Evolutionary conservation across 2,113 vertebrate genomes (phyloP).

Genomic region (Chamaetylas fuelleborni): DNA sequence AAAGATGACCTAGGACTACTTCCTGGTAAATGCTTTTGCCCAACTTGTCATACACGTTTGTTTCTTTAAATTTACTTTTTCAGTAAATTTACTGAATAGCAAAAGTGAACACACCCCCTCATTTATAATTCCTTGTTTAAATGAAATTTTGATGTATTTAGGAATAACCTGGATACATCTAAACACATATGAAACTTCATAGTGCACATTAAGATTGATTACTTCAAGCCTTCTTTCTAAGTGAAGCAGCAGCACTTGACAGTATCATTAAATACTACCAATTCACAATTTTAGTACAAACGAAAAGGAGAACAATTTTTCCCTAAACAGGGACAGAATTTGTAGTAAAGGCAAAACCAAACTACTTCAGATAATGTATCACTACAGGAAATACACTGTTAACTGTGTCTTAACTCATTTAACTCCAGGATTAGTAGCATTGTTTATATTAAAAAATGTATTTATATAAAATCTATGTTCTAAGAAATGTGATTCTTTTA

Average conservation of each 20-base stretch:
- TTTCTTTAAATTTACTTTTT: not conserved
- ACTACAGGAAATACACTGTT: not conserved
- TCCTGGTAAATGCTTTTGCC: not conserved
- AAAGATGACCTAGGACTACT: not conserved
- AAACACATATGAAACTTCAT: not conserved
- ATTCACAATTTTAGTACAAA: not conserved
- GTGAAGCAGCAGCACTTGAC: not conserved
- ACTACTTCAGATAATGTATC: not conserved
- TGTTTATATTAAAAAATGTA: not conserved
- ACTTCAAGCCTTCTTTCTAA: not conserved
- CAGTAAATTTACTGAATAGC: not conserved
- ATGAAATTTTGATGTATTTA: not conserved
- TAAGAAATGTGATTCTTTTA: not conserved
- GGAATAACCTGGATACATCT: not conserved
- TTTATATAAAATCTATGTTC: not conserved
- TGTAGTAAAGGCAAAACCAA: not conserved
- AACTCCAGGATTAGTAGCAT: not conserved
- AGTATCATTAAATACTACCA: not conserved
- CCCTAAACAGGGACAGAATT: not conserved
- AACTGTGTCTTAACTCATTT: not conserved
- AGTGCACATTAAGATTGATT: not conserved
- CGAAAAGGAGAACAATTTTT: not conserved
- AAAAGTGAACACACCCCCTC: not conserved
- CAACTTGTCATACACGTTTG: not conserved
- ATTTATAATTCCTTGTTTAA: not conserved